Percentiles rank a stretch among this genome's conserved stretches.
Evolutionary conservation across 2,888 invertebrate genomes (phyloP).

Genomic region (Campoletis raptor): DNA sequence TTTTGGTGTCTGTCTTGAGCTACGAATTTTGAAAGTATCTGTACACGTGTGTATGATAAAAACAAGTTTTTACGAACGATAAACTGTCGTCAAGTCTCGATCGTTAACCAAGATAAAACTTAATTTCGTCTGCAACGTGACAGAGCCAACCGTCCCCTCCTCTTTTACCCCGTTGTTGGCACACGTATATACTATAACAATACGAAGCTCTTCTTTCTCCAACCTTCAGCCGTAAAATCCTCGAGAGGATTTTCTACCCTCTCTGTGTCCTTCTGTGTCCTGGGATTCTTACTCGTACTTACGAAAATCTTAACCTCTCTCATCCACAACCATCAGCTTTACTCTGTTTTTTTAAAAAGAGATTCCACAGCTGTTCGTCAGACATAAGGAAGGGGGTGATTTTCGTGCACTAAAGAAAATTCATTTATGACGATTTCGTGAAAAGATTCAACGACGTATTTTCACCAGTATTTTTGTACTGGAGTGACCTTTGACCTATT

Average conservation of each 20-base stretch:
- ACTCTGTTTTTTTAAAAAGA: conserved; percentile 7
- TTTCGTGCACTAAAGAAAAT: conserved; percentile 5
- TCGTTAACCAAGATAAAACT: conserved; percentile 64
- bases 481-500: conserved; percentile 1
- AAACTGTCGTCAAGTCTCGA: conserved; percentile 58
- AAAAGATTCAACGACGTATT: neutral
- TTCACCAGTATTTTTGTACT: neutral
- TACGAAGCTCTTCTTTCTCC: conserved; percentile 34
- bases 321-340: conserved; percentile 26
- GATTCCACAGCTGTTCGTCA: neutral
- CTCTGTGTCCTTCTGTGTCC: neutral
- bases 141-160: neutral
- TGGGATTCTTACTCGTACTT: conserved; percentile 10
- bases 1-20: neutral
- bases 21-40: neutral
- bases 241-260: conserved; percentile 37
- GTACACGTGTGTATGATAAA: conserved; percentile 23
- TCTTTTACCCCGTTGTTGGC: neutral
- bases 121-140: conserved; percentile 58
- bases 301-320: conserved; percentile 36
- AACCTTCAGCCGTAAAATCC: conserved; percentile 41
- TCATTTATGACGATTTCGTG: neutral
- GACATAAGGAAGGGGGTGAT: neutral
- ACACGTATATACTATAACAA: conserved; percentile 51
- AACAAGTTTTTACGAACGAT: conserved; percentile 58